Conservation (phyloP, 2,113 vertebrate genomes). For the Percina caprodes region DNA sequence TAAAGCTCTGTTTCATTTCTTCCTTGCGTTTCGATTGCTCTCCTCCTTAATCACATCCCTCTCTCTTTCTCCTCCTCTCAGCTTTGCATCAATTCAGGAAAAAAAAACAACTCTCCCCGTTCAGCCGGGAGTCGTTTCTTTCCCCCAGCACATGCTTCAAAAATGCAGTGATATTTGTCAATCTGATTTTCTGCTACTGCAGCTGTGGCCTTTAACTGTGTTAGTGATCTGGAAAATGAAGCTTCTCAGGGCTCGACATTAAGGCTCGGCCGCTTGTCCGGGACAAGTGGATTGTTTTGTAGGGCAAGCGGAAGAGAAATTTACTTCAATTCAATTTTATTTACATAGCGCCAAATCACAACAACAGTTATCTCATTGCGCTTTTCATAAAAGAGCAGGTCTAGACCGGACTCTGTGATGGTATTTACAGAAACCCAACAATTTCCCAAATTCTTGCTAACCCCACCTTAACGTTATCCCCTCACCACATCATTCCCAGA, state of each 20-base stretch:
- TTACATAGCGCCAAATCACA: too few species aligned
- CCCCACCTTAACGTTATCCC: too few species aligned
- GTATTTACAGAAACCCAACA: too few species aligned
- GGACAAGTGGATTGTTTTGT: too few species aligned
- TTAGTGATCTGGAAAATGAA: conserved; percentile 53
- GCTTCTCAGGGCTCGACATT: background rate
- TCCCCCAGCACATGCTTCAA: background rate
- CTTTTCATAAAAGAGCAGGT: too few species aligned
- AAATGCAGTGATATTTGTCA: conserved; percentile 29
- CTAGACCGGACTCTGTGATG: too few species aligned
- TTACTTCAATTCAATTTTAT: too few species aligned
- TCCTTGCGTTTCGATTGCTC: conserved; percentile 29
- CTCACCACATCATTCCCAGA: too few species aligned
- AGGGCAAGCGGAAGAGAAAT: too few species aligned
- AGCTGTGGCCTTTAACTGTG: background rate
- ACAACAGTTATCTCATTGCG: too few species aligned
- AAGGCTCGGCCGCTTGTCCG: too few species aligned
- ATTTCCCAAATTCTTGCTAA: too few species aligned
- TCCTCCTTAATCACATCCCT: conserved; percentile 5
- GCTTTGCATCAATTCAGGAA: conserved; percentile 50
- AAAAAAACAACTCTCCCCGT: background rate
- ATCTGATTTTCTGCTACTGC: conserved; percentile 23
- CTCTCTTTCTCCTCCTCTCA: background rate
- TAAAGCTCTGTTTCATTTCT: conserved; percentile 32
- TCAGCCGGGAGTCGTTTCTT: background rate